Conservation (phyloP, 2,113 vertebrate genomes). For the Ciconia stormi region DNA sequence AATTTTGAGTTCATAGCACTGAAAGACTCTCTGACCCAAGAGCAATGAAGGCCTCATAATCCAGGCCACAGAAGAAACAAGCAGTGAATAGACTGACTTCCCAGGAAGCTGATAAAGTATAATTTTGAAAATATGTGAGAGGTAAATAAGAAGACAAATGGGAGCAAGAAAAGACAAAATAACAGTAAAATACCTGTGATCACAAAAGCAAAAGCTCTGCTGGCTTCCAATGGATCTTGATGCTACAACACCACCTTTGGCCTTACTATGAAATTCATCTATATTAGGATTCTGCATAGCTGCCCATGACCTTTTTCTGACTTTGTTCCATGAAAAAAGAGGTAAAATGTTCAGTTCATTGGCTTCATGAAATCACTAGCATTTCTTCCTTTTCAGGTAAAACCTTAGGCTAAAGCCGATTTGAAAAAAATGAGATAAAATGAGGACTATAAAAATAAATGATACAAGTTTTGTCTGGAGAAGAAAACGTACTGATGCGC, state of each 20-base stretch:
- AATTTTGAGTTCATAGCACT: neutral
- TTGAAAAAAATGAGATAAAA: neutral
- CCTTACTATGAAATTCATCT: neutral
- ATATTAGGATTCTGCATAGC: neutral
- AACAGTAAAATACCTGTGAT: neutral
- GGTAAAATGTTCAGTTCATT: neutral
- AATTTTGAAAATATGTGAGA: neutral
- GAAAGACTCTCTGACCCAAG: neutral
- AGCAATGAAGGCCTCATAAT: neutral
- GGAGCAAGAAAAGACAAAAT: neutral
- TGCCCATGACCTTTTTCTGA: neutral
- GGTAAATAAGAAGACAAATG: neutral
- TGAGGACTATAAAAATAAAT: neutral
- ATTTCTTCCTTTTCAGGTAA: neutral
- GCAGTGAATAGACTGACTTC: neutral
- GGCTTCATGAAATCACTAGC: neutral
- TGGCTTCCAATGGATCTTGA: neutral
- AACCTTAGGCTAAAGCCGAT: neutral
- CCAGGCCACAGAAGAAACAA: neutral
- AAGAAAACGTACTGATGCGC: neutral
- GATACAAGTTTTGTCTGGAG: neutral
- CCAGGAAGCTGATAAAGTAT: neutral
- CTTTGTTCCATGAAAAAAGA: neutral
- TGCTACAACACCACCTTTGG: neutral
- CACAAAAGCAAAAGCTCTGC: neutral